phyloP scores from a whole-genome alignment of 2,888 invertebrate species.

The Ophion ventricosus region DNA sequence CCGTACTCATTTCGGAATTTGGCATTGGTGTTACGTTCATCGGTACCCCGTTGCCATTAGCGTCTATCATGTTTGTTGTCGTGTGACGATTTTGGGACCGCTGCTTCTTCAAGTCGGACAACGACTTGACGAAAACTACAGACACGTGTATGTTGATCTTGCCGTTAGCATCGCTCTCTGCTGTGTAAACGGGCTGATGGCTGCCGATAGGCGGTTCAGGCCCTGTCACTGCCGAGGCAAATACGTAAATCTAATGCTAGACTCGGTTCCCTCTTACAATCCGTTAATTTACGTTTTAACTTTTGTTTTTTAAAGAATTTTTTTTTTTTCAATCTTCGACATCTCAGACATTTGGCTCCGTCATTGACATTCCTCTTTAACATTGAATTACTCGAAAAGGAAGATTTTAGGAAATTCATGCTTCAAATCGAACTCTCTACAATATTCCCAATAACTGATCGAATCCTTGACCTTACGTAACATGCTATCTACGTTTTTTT shows the following conservation, averaged over 20 bases:
- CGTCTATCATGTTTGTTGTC: constrained; percentile 84
- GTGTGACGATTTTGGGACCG: constrained; percentile 92
- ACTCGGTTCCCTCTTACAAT: constrained; percentile 52
- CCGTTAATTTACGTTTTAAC: constrained; percentile 15
- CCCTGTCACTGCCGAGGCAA: constrained; percentile 82
- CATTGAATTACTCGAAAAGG: background rate
- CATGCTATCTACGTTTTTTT: constrained; percentile 41
- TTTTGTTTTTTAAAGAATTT: background rate
- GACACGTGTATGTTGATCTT: constrained; percentile 95
- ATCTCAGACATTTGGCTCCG: background rate
- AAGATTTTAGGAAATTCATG: constrained; percentile 31
- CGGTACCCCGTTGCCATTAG: constrained; percentile 84
- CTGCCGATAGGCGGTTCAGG: constrained; percentile 79
- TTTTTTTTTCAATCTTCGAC: background rate
- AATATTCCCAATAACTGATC: constrained; percentile 39
- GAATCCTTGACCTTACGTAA: constrained; percentile 18
- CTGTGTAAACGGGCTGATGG: constrained; percentile 85
- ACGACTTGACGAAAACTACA: constrained; percentile 92
- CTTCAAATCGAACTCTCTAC: constrained; percentile 50
- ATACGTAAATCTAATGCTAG: constrained; percentile 80
- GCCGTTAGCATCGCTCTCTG: constrained; percentile 90
- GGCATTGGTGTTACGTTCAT: constrained; percentile 81
- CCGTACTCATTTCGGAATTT: constrained; percentile 80
- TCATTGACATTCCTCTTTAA: background rate
- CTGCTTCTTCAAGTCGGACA: constrained; percentile 97